phyloP scores from a whole-genome alignment of 2,113 vertebrate genomes.

The Miniopterus natalensis region DNA sequence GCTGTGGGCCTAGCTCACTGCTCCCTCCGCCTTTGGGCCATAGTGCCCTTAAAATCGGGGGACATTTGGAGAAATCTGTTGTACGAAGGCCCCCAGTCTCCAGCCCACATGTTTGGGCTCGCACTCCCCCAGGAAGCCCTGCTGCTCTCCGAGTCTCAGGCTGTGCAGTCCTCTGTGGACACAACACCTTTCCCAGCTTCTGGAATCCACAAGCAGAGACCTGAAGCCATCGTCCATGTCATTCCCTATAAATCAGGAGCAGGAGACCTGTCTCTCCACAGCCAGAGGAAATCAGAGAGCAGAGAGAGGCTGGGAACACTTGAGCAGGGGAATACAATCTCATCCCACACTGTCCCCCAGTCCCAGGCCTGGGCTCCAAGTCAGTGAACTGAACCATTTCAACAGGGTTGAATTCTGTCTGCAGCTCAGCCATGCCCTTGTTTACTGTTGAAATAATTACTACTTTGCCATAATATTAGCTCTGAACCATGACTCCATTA shows the following conservation, averaged over 20 bases:
- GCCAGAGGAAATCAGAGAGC: not conserved
- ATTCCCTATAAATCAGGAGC: not conserved
- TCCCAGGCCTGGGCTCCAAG: constrained; percentile 41
- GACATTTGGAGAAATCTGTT: not conserved
- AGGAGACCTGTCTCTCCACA: not conserved
- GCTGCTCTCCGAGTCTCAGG: not conserved
- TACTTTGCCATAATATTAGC: constrained; percentile 92
- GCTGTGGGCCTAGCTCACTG: not conserved
- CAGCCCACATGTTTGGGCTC: fast-evolving
- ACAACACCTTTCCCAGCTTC: not conserved
- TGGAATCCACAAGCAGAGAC: not conserved
- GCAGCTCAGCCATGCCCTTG: constrained; percentile 90
- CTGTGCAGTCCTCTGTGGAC: fast-evolving
- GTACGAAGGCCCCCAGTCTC: not conserved
- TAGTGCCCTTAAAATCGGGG: not conserved
- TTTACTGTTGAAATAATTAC: constrained; percentile 93
- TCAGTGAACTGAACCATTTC: constrained; percentile 85
- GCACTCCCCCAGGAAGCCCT: not conserved
- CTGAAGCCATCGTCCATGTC: not conserved
- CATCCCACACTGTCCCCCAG: constrained; percentile 39
- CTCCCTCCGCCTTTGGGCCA: not conserved
- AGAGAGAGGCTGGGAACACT: not conserved
- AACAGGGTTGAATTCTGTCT: constrained; percentile 84
- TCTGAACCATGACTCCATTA: constrained; percentile 92
- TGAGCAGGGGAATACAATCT: not conserved